Evolutionary conservation across 2,113 vertebrate species (phyloP), one percentile per base, ranked within the genome.

Genomic region (Rhea americana): DNA sequence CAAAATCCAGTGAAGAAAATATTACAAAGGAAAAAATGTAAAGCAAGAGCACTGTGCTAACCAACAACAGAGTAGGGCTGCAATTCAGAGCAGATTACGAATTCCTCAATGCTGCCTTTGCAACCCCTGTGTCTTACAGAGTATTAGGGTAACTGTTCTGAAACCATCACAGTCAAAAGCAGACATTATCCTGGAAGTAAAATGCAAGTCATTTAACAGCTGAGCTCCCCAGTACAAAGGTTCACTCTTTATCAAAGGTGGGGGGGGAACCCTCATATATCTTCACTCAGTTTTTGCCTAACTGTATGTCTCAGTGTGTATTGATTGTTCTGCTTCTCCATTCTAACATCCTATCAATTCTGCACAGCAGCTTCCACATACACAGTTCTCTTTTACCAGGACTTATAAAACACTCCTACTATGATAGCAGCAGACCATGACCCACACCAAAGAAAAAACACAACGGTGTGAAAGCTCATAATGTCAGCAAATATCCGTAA

Each of bases 71-170:
- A 58, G 76, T 50, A 76, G 75, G 63, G n/a, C 62, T 84, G 55
- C 82, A 84, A 50, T 85, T 96, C 88, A 94, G 37, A 72, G 22
- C 66, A 81, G 70, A 91, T 91, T 92, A 91, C 43, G 41, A 62
- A 39, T 85, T 87, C 71, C 77, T 90, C 78, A 85, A 58, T 48
- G 65, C 8, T 59, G 73, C 45, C 51, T 94, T 82, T 65, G 41
- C 39, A 93, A 63, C 41, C 68, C 67, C 48, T 75, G 45, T 58
- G 58, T 62, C 58, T 82, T 87, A 85, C 13, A 83, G 56, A 28
- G 19, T 67, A 65, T 58, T 81, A 67, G 18, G 90, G 62, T 78
- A 32, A 63, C 68, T 55, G 45, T 74, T 89, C 81, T 84, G 59
- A 89, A 83, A 67, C 35, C 28, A 56, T 78, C 45, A 48, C 5